These are phyloP conservation scores for Lophura nycthemera DNA, from an alignment of 2,113 vertebrate genomes.

Conservation along the genomic window DNA sequence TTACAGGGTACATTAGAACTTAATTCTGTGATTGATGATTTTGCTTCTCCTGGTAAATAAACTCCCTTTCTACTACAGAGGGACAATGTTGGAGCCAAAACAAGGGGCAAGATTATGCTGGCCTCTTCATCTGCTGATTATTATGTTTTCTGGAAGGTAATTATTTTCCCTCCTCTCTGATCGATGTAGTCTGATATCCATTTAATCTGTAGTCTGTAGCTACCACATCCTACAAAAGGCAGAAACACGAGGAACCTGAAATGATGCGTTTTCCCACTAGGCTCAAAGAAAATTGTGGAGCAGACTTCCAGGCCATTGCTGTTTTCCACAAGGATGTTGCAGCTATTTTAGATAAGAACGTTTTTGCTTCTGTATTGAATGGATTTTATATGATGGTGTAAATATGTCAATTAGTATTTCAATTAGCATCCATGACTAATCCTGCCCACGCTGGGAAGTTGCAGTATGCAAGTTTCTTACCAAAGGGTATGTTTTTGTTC, in stretches of 20 bases:
- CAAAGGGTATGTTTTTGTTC: slow-evolving; percentile 50
- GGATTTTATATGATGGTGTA: slow-evolving; percentile 27
- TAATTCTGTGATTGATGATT: slow-evolving; percentile 34
- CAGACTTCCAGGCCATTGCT: background rate
- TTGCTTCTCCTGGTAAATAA: background rate
- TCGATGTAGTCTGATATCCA: background rate
- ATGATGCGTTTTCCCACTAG: background rate
- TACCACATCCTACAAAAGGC: background rate
- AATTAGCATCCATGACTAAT: slow-evolving; percentile 71
- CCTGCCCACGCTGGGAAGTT: slow-evolving; percentile 61
- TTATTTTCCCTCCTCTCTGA: background rate
- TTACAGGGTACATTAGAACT: background rate
- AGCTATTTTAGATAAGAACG: background rate
- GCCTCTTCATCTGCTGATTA: background rate
- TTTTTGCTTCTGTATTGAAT: slow-evolving; percentile 14
- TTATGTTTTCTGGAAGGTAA: slow-evolving; percentile 24
- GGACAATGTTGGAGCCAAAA: background rate
- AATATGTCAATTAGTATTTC: slow-evolving; percentile 68
- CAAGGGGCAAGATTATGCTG: background rate
- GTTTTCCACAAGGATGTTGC: background rate
- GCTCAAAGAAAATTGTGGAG: background rate
- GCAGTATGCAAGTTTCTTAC: slow-evolving; percentile 27
- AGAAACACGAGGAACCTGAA: slow-evolving; percentile 1
- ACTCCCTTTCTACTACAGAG: background rate
- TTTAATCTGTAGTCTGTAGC: background rate